Evolutionary conservation across 2,888 invertebrate genomes (phyloP), one percentile per base, ranked within the genome.

Genomic region (Nemurella pictetii): DNA sequence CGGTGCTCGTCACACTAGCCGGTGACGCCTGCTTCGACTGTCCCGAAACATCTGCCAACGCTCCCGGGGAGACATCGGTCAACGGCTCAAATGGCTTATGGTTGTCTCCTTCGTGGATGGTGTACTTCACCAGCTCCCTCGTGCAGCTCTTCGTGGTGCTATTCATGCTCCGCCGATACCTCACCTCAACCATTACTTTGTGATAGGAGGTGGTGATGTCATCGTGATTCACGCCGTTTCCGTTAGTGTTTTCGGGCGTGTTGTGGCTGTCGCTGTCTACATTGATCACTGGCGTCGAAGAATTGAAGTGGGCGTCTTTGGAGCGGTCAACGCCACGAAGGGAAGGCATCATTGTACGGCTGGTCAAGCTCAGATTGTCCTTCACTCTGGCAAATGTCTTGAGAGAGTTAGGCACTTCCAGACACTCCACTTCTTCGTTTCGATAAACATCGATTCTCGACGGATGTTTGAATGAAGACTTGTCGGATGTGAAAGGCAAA

Each of bases 1-100:
- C 82, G 9, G 55, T 82, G 27, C 82, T 55, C 9, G 72, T 25
- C 2, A 72, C 72, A 27, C 82, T 82, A 20, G 28, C 26, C 1
- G 82, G 82, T 20, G 82, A 82, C 3, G 26, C 28, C 0, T 20
- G 7, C 29, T 82, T 82, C n/a, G 82, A 82, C 28, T 82, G 80
- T 5, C 32, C 80, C 0, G 80, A 81, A 20, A 81, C 82, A 26
- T 82, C 82, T 0, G 82, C 82, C n/a, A 82, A 27, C n/a, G 15
- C 55, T n/a, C 82, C 82, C 9, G 36, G 36, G 25, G 82, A 82
- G 3, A 82, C 28, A 29, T 82, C 82, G 12, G 36, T 12, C 77
- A 77, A 9, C 32, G 32, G 32, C 15, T 12, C 5, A n/a, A 74
- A 9, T 36, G 9, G 7, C 55, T 36, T 36, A 9, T 7, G 55